These are phyloP conservation scores for Phoenicopterus ruber DNA, from an alignment of 2,113 vertebrate species.

Conservation along the genomic window DNA sequence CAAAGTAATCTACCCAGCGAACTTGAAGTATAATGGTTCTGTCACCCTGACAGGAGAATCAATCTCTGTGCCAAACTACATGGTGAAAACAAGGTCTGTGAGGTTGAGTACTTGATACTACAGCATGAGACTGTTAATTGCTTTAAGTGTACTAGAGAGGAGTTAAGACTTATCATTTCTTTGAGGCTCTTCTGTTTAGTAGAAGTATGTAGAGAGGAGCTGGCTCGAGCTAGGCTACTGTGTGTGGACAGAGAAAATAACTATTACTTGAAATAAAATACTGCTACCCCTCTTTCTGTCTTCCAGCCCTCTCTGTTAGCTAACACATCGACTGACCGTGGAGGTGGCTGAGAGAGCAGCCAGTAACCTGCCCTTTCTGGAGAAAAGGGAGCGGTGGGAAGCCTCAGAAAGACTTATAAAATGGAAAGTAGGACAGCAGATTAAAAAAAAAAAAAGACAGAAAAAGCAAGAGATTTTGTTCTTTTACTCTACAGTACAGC, in stretches of 20 bases:
- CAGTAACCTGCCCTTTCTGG: neutral
- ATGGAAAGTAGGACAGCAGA: conserved; percentile 1
- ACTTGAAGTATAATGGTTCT: neutral
- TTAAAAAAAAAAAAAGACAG: neutral
- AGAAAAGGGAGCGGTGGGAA: neutral
- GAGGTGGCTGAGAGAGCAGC: neutral
- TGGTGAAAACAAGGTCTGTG: neutral
- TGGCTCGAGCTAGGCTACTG: neutral
- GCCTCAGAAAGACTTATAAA: neutral
- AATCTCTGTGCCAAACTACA: neutral
- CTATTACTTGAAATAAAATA: neutral
- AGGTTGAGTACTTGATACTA: neutral
- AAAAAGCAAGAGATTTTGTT: neutral
- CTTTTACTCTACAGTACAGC: neutral
- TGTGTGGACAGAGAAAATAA: neutral
- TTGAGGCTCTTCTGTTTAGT: neutral
- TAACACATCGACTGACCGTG: neutral
- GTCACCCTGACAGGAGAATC: neutral
- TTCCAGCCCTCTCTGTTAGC: neutral
- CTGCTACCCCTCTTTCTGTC: neutral
- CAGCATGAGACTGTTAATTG: neutral
- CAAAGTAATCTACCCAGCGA: neutral
- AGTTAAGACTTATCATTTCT: neutral
- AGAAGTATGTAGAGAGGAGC: neutral
- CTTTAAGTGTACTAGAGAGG: neutral